phyloP scores from a whole-genome alignment of 2,797 vertebrate genomes.

The Carapus acus region DNA sequence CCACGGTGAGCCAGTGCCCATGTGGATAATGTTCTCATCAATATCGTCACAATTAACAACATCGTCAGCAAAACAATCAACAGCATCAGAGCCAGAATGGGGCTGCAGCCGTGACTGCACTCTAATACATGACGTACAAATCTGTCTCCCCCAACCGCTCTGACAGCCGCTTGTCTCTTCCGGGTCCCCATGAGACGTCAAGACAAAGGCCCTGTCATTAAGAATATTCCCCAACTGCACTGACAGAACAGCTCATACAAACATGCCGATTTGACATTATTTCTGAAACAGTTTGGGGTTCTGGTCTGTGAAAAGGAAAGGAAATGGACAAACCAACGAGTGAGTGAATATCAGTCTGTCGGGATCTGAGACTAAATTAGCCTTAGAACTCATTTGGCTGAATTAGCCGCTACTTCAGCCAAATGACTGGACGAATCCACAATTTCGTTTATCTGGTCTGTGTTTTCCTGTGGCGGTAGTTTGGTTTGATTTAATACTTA shows the following conservation, averaged over 20 bases:
- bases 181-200: slow-evolving; percentile 7
- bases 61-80: background rate
- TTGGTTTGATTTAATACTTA: no score
- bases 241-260: slow-evolving; percentile 12
- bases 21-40: slow-evolving; percentile 2
- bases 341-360: no score
- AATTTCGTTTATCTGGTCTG: no score
- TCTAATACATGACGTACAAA: slow-evolving; percentile 2
- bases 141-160: no score
- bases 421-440: no score
- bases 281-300: slow-evolving; percentile 8
- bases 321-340: slow-evolving; percentile 13
- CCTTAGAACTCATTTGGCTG: no score
- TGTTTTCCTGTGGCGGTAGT: no score
- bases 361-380: no score
- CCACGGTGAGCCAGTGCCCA: no score
- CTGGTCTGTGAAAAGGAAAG: slow-evolving; percentile 7
- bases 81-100: background rate
- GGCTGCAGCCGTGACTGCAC: slow-evolving; percentile 1
- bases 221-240: slow-evolving; percentile 3
- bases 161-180: background rate
- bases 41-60: no score
- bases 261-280: slow-evolving; percentile 29
- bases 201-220: background rate
- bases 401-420: no score